Base-by-base conservation (phyloP, 2,797 vertebrate genomes). In the Trichosurus vulpecula region DNA sequence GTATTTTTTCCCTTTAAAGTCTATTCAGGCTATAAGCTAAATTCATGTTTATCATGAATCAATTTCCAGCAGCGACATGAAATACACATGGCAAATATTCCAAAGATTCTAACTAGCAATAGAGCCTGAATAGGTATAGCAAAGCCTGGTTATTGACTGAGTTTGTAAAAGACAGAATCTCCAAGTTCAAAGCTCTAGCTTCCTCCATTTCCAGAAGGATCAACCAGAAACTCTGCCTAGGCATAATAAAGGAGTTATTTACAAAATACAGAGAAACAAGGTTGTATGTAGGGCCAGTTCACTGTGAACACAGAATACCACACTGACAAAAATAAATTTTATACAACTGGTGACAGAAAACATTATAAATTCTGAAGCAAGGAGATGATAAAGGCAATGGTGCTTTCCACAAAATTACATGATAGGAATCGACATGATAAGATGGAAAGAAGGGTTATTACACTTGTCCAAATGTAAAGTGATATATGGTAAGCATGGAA, bases 131-230 rank as follows among this genome's bases (percentile, higher is more conserved):
- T 19, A 95, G 93, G 55, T 95, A 0, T 90, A 53, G 81, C 16
- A 54, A 94, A 95, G 52, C 91, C 90, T 74, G 95, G 1, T 54
- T 81, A 94, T 30, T 92, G 92, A n/a, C 90, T 91, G 95, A 95
- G 57, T 93, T 92, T 93, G 90, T 94, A 90, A 9, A 96, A 2
- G 90, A 74, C 0, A 47, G 22, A 93, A 93, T 74, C 31, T 11
- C 81, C 91, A 9, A 93, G 31, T 92, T 92, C 94, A 92, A 25
- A 95, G 91, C 35, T 92, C 51, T 52, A 74, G 27, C 90, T 96
- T 25, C 51, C 54, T 95, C 95, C n/a, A 10, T 93, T 98, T 96
- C 90, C 19, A 66, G 1, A 93, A 81, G 93, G 0, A 22, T 91
- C 57, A 13, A 92, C 92, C 94, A 14, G 54, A 6, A 94, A 12